phyloP scores from a whole-genome alignment of 2,888 invertebrate genomes.

The Drosophila buzzatii region DNA sequence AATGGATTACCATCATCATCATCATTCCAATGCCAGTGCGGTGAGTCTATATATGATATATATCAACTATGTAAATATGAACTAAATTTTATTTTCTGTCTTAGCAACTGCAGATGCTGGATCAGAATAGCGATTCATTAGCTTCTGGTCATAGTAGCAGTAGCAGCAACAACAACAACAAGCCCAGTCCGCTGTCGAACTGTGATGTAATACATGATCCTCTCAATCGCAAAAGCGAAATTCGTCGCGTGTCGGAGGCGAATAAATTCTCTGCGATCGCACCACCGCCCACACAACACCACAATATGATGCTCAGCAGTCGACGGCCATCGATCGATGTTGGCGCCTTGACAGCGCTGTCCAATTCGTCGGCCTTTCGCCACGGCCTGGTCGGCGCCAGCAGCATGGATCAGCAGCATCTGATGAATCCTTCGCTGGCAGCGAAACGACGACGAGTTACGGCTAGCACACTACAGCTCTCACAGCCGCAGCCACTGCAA shows the following conservation, averaged over 20 bases:
- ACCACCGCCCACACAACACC: slow-evolving; percentile 63
- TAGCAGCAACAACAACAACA: slow-evolving; percentile 33
- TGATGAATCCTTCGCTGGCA: slow-evolving; percentile 80
- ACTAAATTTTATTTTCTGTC: not conserved
- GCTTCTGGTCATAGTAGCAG: slow-evolving; percentile 42
- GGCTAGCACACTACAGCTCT: slow-evolving; percentile 50
- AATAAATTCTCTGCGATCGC: slow-evolving; percentile 66
- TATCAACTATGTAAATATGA: not conserved
- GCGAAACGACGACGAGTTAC: slow-evolving; percentile 87
- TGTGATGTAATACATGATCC: slow-evolving; percentile 85
- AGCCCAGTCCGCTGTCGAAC: slow-evolving; percentile 82
- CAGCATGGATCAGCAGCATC: slow-evolving; percentile 66
- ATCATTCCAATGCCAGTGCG: slow-evolving; percentile 84
- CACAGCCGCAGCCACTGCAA: slow-evolving; percentile 52
- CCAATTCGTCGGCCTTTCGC: slow-evolving; percentile 66
- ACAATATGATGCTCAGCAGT: slow-evolving; percentile 80
- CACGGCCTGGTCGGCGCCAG: slow-evolving; percentile 78
- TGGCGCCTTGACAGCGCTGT: slow-evolving; percentile 75
- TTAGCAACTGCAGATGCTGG: slow-evolving; percentile 64
- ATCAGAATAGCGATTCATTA: slow-evolving; percentile 44
- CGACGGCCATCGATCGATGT: slow-evolving; percentile 87
- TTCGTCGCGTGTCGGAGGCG: slow-evolving; percentile 86
- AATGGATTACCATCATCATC: slow-evolving; percentile 87
- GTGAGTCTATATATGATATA: slow-evolving; percentile 66
- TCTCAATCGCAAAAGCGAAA: slow-evolving; percentile 85